Evolutionary conservation across 2,888 invertebrate genomes (phyloP), one percentile per base, ranked within the genome.

Genomic region (Drosophila incognita): DNA sequence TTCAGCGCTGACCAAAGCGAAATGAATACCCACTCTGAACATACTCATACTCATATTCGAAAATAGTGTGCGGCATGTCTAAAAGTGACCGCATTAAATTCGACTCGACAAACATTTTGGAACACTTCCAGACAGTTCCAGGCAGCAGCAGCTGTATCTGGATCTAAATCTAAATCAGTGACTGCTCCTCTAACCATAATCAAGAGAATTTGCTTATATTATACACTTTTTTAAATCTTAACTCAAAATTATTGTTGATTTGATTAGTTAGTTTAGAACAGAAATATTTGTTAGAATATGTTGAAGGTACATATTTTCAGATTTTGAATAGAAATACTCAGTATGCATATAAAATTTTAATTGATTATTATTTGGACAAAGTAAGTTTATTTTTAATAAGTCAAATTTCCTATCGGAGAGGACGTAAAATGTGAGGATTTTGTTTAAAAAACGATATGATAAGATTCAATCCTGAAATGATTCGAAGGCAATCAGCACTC

Each of bases 11-110:
- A 89, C 90, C 85, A 85, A 78, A 76, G 68, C 74, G 78, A 71
- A 85, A 74, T 79, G 81, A 76, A 82, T 77, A 74, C 64, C 60
- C 31, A 66, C 40, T 68, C 52, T 67, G 53, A 74, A 80, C 58
- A 81, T 56, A 83, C 85, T 87, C 66, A 70, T 60, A 79, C 72
- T 72, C 73, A 81, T 72, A 86, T 85, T 86, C 62, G 73, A 83
- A 88, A 90, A 88, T 83, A 86, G 88, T 88, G 74, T 83, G 83
- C 59, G 71, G 71, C 82, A 61, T 91, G 82, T 91, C 80, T 76
- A 82, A 80, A 90, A 90, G 72, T 91, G 89, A 90, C 89, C 91
- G 91, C 91, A 87, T 91, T 90, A 86, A 79, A 77, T 87, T 82
- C 75, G 61, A 64, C 79, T 73, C 53, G 48, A 38, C 64, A 70